These are phyloP conservation scores for Chionoecetes opilio DNA, from an alignment of 1,140 invertebrate species.

Conservation along the genomic window DNA sequence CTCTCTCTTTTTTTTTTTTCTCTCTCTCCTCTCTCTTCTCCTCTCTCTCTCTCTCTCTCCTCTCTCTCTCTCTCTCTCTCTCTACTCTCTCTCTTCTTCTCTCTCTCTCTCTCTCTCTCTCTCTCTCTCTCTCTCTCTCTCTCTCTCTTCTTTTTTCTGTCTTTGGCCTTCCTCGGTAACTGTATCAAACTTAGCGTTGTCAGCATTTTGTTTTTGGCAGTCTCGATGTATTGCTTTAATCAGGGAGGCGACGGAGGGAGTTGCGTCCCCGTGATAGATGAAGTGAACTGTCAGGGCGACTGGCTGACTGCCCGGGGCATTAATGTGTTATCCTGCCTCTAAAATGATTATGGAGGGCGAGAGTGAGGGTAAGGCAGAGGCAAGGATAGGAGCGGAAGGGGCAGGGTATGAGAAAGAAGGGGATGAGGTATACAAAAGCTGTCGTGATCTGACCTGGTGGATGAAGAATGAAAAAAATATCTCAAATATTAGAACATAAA, in stretches of 20 bases:
- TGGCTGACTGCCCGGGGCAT: constrained; percentile 13
- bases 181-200: constrained; percentile 14
- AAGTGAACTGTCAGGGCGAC: background rate
- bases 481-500: too few relatives aligned
- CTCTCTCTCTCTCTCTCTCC: too few relatives aligned
- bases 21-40: too few relatives aligned
- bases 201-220: constrained; percentile 19
- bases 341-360: constrained; percentile 28
- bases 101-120: constrained; percentile 5
- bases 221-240: constrained; percentile 30
- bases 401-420: background rate
- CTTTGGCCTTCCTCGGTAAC: constrained; percentile 23
- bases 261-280: background rate
- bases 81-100: background rate
- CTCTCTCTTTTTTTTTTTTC: too few relatives aligned
- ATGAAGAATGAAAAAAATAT: too few relatives aligned
- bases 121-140: background rate
- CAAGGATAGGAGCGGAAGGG: background rate
- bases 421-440: background rate
- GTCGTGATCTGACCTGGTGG: too few relatives aligned
- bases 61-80: background rate
- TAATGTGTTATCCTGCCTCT: background rate
- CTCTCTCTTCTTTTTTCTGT: background rate
- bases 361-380: background rate
- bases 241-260: constrained; percentile 12